Base-by-base conservation (phyloP, 2,888 invertebrate species). In the Ischnura elegans region DNA sequence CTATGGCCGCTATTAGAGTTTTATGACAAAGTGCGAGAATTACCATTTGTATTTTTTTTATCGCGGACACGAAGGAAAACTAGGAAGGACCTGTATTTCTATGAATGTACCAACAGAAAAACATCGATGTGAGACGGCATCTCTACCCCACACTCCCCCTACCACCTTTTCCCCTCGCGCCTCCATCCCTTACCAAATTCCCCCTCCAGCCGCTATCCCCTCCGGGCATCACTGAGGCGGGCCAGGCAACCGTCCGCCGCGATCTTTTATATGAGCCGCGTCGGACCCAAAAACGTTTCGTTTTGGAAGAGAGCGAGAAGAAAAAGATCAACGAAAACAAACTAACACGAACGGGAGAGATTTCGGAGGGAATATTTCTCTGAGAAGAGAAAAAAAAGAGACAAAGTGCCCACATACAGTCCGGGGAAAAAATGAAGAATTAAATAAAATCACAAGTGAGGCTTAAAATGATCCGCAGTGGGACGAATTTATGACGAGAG, bases 221-320 rank as follows among this genome's bases (percentile, higher is more conserved):
- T 76, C 29, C 29, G 76, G 36, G 36, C 36, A 76, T 76, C 76
- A 76, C 76, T 76, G 16, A 76, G 76, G 36, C 36, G 36, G 76
- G 36, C 29, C 29, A 36, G 76, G 76, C 10, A 16, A 76, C 76
- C 76, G n/a, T 51, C 36, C 76, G 76, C 76, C 76, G 76, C 76
- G 76, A 76, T 76, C 66, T 76, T 76, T 36, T 76, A 76, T 76
- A 76, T 76, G 76, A 76, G 36, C 76, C 76, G 76, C 76, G 36
- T 76, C 76, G 29, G 36, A 36, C 76, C 36, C 76, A 36, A 76
- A 76, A 76, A 76, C 21, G 76, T 76, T 76, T 76, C 36, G n/a
- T 21, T 36, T 76, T 10, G 36, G 76, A 36, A 76, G 76, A 6
- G 51, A 19, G 19, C 16, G 51, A 51, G 51, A 10, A 47, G 61